Conservation (phyloP, 1,140 invertebrate species). For the Scaptomyza montana region DNA sequence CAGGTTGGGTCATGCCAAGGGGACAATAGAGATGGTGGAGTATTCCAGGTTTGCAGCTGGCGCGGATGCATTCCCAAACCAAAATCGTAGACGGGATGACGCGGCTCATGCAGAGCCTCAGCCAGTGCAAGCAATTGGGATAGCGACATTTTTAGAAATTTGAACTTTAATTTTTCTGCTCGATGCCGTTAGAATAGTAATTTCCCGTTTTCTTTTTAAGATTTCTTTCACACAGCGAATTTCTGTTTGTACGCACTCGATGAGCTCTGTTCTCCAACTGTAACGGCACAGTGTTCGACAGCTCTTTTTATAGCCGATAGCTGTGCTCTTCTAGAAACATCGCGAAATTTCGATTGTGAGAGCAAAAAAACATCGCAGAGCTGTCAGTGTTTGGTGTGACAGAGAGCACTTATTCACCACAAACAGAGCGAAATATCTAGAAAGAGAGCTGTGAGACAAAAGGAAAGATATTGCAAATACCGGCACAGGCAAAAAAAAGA, state of each 20-base stretch:
- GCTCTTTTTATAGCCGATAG: conserved; percentile 26
- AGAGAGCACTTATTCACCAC: not conserved
- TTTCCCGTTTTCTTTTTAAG: not conserved
- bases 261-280: conserved; percentile 21
- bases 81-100: conserved; percentile 57
- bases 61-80: conserved; percentile 57
- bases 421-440: not conserved
- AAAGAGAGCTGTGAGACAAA: conserved; percentile 8
- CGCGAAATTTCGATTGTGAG: conserved; percentile 10
- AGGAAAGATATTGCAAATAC: conserved; percentile 11
- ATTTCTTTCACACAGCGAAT: conserved; percentile 18
- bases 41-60: conserved; percentile 34
- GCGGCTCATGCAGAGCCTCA: conserved; percentile 60
- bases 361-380: conserved; percentile 30
- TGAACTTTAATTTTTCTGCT: conserved; percentile 1
- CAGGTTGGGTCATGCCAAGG: conserved; percentile 61
- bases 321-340: conserved; percentile 20
- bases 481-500: conserved; percentile 12
- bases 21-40: conserved; percentile 21
- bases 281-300: not conserved
- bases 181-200: not conserved
- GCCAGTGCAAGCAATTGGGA: conserved; percentile 60
- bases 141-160: conserved; percentile 55
- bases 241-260: not conserved
- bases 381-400: conserved; percentile 1